Evolutionary conservation across 2,113 vertebrate genomes (phyloP).

Genomic region (Paedocypris sp.): DNA sequence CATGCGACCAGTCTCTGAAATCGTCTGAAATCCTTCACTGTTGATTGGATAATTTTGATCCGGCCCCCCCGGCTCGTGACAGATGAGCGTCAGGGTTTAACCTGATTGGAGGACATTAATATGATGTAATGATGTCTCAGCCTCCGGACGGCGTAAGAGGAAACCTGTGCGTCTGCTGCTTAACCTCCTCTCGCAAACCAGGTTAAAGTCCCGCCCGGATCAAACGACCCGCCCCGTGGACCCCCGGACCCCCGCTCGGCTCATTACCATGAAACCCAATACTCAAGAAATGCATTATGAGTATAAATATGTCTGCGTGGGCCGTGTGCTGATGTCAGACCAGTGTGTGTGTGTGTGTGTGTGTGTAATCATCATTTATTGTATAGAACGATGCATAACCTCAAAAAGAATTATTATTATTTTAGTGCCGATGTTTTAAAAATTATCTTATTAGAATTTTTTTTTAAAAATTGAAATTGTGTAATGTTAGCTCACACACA

Average conservation of each 20-base stretch:
- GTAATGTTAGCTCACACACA: too few relatives aligned
- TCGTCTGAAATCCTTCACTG: neutral
- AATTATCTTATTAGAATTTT: too few relatives aligned
- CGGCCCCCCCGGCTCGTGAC: neutral
- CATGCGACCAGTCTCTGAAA: too few relatives aligned
- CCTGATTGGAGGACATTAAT: constrained; percentile 51
- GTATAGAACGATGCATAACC: too few relatives aligned
- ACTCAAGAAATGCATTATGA: constrained; percentile 43
- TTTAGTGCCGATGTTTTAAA: too few relatives aligned
- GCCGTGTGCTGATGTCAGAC: constrained; percentile 42
- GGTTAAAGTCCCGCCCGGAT: constrained; percentile 36
- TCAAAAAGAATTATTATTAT: too few relatives aligned
- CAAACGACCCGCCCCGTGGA: constrained; percentile 32
- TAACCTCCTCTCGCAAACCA: constrained; percentile 39
- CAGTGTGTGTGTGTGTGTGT: too few relatives aligned
- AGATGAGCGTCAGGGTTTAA: constrained; percentile 37
- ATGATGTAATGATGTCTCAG: constrained; percentile 55
- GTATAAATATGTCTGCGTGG: constrained; percentile 49
- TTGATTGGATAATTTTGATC: too few relatives aligned
- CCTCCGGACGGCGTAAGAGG: constrained; percentile 29
- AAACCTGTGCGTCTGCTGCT: constrained; percentile 36
- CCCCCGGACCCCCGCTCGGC: constrained; percentile 22
- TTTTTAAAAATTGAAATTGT: too few relatives aligned
- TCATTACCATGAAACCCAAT: constrained; percentile 44
- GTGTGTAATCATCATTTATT: too few relatives aligned